Evolutionary conservation across 1,140 invertebrate species (phyloP), one percentile per base, ranked within the genome.

Genomic region (Atta texana): DNA sequence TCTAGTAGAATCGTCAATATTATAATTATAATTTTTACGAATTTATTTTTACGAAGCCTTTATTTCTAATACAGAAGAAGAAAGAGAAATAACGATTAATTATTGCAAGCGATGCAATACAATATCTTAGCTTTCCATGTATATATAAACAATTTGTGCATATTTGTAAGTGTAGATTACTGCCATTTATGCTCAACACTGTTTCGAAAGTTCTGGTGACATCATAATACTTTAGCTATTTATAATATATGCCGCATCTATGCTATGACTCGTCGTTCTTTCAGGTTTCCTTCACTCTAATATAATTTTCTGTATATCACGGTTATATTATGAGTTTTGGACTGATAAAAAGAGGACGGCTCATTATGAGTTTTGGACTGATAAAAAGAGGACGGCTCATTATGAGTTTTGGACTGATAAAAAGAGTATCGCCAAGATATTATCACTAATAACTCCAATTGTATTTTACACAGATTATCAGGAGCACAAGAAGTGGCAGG

Each of bases 401-500:
- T 34, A 10, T 3, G n/a, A 66, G 31, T 39, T n/a, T 39, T 8
- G 3, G 18, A 16, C n/a, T 21, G 4, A 21, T 6, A 10, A 44
- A 44, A 44, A 44, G 8, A 3, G 14, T 14, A 51, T 4, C 14
- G 3, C 39, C 39, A 44, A 51, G 49, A 16, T 51, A 51, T 51
- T n/a, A 7, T 77, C 16, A 34, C 39, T 7, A 24, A 49, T 39
- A n/a, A 55, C 8, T 80, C 7, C 39, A 7, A 85, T 61, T 39
- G 12, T 53, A 3, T 31, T 34, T 49, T 21, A 57, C 16, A 8
- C 31, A 93, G 92, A 91, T 87, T 93, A 93, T 51, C 78, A 89
- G 34, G 90, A 93, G 18, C 39, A 64, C 18, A 76, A 55, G 28
- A 90, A 89, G 88, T 93, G 91, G 90, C 66, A 85, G 0, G 86